Conservation (phyloP, 2,113 vertebrate genomes). For the Rhegmatorhina hoffmannsi region DNA sequence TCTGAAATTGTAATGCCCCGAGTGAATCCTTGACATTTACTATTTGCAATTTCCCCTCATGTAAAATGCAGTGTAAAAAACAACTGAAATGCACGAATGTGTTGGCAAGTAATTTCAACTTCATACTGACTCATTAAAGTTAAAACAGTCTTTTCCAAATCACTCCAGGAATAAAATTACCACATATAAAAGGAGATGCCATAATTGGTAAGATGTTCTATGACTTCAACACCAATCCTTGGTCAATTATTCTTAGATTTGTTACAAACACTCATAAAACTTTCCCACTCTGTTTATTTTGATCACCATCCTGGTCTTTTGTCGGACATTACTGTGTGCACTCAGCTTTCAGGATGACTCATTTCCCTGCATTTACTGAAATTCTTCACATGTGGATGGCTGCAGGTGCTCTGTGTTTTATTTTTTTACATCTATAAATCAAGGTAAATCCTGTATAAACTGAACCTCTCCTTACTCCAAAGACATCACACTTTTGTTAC, state of each 20-base stretch:
- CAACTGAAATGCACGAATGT: slow-evolving; percentile 45
- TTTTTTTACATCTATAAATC: not conserved
- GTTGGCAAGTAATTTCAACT: slow-evolving; percentile 45
- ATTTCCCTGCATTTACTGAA: not conserved
- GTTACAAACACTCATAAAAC: not conserved
- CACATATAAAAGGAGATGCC: not conserved
- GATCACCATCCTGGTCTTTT: not conserved
- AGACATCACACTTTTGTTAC: not conserved
- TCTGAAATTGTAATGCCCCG: slow-evolving; percentile 72
- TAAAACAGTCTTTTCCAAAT: slow-evolving; percentile 25
- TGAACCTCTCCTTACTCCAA: not conserved
- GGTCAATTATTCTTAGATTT: not conserved
- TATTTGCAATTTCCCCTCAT: slow-evolving; percentile 70
- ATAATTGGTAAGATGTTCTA: not conserved
- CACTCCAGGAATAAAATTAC: not conserved
- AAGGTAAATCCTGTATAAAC: not conserved
- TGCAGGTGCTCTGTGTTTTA: not conserved
- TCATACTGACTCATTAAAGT: slow-evolving; percentile 41
- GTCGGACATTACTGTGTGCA: not conserved
- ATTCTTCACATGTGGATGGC: not conserved
- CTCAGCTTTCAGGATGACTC: not conserved
- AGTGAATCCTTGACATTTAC: slow-evolving; percentile 80
- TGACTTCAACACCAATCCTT: not conserved
- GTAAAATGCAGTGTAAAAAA: slow-evolving; percentile 71
- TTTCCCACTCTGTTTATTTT: not conserved